Conservation (phyloP, 2,797 vertebrate genomes). For the Cygnus olor region DNA sequence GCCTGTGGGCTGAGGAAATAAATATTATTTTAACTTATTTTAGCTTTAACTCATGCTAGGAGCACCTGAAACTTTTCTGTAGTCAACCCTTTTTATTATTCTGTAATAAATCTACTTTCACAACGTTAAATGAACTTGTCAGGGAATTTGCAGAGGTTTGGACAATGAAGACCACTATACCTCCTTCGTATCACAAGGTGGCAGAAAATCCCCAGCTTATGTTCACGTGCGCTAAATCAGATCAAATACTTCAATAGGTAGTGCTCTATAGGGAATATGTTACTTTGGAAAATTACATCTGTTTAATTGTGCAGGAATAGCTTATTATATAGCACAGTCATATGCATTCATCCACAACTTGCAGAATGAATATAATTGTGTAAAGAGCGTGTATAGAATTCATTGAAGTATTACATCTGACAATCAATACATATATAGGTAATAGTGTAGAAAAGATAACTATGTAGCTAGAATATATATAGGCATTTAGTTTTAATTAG, state of each 20-base stretch:
- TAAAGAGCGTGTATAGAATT: not conserved
- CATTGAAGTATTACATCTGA: not conserved
- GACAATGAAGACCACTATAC: not conserved
- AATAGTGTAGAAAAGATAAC: not conserved
- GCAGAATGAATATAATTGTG: not conserved
- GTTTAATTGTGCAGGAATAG: not conserved
- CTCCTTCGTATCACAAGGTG: conserved; percentile 54
- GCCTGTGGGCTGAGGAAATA: not conserved
- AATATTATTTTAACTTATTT: not conserved
- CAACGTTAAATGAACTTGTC: not conserved
- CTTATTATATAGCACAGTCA: not conserved
- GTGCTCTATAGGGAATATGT: not conserved
- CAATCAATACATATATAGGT: not conserved
- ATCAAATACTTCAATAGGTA: not conserved
- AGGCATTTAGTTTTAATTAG: conserved; percentile 29
- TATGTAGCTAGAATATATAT: not conserved
- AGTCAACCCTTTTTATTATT: not conserved
- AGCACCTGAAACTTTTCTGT: not conserved
- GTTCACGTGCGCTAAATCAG: not conserved
- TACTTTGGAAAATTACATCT: not conserved
- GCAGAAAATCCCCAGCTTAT: conserved; percentile 20
- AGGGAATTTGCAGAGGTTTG: not conserved
- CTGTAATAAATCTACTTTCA: not conserved
- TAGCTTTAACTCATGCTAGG: not conserved
- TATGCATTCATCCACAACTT: not conserved